Base-by-base conservation (phyloP, 1,140 invertebrate species). In the Potamilus streckersoni region DNA sequence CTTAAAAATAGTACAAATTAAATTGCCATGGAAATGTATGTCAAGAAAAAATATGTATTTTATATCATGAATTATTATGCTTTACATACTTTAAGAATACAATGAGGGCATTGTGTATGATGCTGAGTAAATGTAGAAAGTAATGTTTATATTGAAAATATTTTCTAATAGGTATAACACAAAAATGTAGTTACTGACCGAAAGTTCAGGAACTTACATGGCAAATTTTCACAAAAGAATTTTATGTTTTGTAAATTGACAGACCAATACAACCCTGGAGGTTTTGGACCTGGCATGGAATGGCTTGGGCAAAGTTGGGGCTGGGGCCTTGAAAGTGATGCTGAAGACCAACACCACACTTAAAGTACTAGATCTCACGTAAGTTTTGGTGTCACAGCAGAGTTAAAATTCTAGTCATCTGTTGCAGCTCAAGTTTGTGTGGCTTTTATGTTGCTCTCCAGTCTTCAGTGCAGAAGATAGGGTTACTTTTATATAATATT, bases 281-380 rank as follows among this genome's bases (percentile, higher is more conserved):
- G 80, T 85, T 16, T 63, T 88, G 20, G 87, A 88, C 69, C 57
- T 88, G 14, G 80, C 82, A 0, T 88, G 87, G 87, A 88, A 88
- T 81, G 86, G 86, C 17, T 68, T 87, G 64, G 83, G 82, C 38
- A 23, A 70, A 56, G 70, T 79, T 17, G 87, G 86, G 15, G 74
- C 78, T 20, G 70, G 74, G 23, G 84, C 82, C 8, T 66, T 88
- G 55, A 80, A 82, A 70, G 74, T 80, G 55, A 68, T 79, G 12
- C 62, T 88, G 2, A 81, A 77, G 65, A 72, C 80, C 2, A 88
- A 88, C 74, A 86, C 79, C 55, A 82, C 75, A 66, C 79, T 88
- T 0, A 79, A 75, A 38, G 86, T 87, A 5, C 79, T 88, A 16
- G 87, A 88, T 72, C 71, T 88, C 31, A 85, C 84, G 87, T 88